Evolutionary conservation across 2,888 invertebrate genomes (phyloP), one percentile per base, ranked within the genome.

Genomic region (Drosophila nr. perissopoda): DNA sequence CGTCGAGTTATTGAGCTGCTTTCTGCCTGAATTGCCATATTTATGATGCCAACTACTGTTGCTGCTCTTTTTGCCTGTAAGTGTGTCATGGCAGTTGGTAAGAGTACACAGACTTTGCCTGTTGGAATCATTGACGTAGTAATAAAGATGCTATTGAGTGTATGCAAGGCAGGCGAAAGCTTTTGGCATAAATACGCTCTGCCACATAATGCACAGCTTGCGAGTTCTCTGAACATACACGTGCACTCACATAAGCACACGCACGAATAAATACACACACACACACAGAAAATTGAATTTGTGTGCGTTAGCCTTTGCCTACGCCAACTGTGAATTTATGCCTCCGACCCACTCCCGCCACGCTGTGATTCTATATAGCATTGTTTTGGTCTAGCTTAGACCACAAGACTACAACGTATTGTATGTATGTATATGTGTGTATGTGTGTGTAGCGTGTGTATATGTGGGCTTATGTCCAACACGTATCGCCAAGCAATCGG

Each of bases 231-330:
- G 40, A 52, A 45, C 67, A 62, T 25, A 56, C 62, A 36, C 52
- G 38, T 36, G 54, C 42, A 52, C 57, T n/a, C 52, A 27, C 45
- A 45, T 45, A 34, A 42, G 21, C 33, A 49, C 63, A 48, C 45
- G 16, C 45, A 13, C 48, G 48, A 36, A 38, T 33, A 33, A 10
- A 33, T 33, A 31, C 51, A 52, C 70, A 69, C 77, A 70, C 64
- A 73, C 80, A 83, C 63, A 16, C 21, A 73, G 71, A 73, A 81
- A 81, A 87, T 88, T 88, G 77, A 90, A 85, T 90, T 90, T 88
- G 72, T 77, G 65, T 70, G 75, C 70, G 69, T 62, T 58, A 29
- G 49, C 51, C 62, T 63, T 72, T 36, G 67, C 67, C 48, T 59
- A 49, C 42, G 45, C 56, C 62, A 57, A 65, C 63, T 68, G 58